Conservation (phyloP, 64 coral and sea anemone genomes). For the Pocillopora damicornis region DNA sequence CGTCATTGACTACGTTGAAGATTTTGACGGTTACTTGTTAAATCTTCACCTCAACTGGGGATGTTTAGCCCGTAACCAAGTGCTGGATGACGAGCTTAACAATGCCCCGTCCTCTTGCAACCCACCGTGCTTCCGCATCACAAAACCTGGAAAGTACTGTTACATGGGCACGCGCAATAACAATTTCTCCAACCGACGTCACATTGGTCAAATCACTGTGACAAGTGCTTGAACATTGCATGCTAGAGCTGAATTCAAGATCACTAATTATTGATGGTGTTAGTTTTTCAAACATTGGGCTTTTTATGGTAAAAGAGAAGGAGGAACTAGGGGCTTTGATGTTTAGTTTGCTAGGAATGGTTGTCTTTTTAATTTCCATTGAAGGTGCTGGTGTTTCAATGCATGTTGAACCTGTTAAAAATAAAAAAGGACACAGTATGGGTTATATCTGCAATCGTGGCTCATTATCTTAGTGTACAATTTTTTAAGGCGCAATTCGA, state of each 20-base stretch:
- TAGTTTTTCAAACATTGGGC: neutral
- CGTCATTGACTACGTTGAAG: slow-evolving; percentile 31
- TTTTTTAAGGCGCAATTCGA: slow-evolving; percentile 5
- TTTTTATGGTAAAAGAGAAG: slow-evolving; percentile 5
- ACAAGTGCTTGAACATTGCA: slow-evolving; percentile 7
- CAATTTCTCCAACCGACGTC: slow-evolving; percentile 42
- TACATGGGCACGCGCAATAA: slow-evolving; percentile 37
- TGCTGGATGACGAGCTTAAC: neutral
- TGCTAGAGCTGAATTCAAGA: slow-evolving; percentile 5
- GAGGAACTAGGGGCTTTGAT: slow-evolving; percentile 10
- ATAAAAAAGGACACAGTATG: slow-evolving; percentile 5
- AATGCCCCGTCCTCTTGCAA: slow-evolving; percentile 50
- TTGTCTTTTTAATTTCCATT: neutral
- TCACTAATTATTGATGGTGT: neutral
- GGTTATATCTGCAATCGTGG: neutral
- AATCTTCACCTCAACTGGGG: slow-evolving; percentile 39
- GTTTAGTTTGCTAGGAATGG: neutral
- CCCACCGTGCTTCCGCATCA: slow-evolving; percentile 45
- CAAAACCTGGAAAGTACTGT: slow-evolving; percentile 20
- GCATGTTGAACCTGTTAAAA: slow-evolving; percentile 13
- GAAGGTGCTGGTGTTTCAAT: slow-evolving; percentile 4
- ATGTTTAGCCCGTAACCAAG: slow-evolving; percentile 1
- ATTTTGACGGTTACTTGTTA: slow-evolving; percentile 30
- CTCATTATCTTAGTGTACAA: slow-evolving; percentile 13
- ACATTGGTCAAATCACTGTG: slow-evolving; percentile 38